These are phyloP conservation scores for Morpho achilles DNA, from an alignment of 2,888 invertebrate species.

Conservation along the genomic window DNA sequence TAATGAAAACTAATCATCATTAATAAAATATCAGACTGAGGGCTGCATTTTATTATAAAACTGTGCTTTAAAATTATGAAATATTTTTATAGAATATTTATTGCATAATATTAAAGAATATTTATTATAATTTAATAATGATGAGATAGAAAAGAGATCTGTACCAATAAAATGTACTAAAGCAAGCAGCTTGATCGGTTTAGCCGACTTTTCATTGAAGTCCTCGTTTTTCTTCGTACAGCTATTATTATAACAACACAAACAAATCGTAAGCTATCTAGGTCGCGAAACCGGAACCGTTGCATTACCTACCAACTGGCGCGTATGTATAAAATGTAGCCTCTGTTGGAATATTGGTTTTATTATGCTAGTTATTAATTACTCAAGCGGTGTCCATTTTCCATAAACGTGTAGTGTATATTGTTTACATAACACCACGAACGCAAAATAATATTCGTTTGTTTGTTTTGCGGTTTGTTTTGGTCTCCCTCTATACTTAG, in stretches of 20 bases:
- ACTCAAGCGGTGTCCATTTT: background rate
- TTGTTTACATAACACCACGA: too few relatives aligned
- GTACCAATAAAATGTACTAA: conserved; percentile 1
- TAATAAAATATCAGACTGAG: too few relatives aligned
- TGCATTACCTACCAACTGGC: conserved; percentile 17
- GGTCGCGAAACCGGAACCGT: conserved; percentile 25
- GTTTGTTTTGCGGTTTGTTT: too few relatives aligned
- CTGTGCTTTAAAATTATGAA: too few relatives aligned
- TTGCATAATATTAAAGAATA: background rate
- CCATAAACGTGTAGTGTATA: background rate
- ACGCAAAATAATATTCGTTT: too few relatives aligned
- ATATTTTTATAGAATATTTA: too few relatives aligned
- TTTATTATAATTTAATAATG: background rate
- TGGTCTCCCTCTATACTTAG: too few relatives aligned
- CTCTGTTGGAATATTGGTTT: conserved; percentile 9
- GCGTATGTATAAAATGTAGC: background rate
- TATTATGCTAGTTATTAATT: conserved; percentile 6
- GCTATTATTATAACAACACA: conserved; percentile 29
- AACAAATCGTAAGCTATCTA: conserved; percentile 27
- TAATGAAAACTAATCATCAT: too few relatives aligned
- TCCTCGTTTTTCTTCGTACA: conserved; percentile 27
- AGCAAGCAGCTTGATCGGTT: conserved; percentile 3
- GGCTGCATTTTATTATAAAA: too few relatives aligned
- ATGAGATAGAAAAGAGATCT: background rate
- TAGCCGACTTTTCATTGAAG: conserved; percentile 28